A percentile compares a stretch with the other conserved stretches of the same genome.
Conservation (phyloP, 1,140 invertebrate species). For the Carcinoscorpius rotundicauda region DNA sequence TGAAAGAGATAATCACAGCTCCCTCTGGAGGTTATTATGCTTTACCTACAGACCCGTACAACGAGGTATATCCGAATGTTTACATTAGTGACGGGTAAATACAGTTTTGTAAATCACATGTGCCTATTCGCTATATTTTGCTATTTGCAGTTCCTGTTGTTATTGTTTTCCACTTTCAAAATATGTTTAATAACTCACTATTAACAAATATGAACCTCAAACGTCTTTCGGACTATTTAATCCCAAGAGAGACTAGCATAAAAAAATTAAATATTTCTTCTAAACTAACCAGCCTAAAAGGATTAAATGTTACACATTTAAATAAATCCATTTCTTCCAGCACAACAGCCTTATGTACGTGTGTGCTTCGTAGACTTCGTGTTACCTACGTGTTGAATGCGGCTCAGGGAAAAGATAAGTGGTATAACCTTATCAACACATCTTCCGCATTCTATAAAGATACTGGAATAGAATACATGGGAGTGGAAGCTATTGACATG, state of each 20-base stretch:
- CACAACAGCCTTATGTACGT: slow-evolving; percentile 31
- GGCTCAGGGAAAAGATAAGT: slow-evolving; percentile 29
- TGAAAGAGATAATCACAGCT: slow-evolving; percentile 31
- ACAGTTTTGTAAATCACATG: not conserved
- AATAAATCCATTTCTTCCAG: slow-evolving; percentile 20
- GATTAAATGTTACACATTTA: too few species aligned
- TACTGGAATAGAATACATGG: slow-evolving; percentile 58
- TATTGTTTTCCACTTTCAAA: too few species aligned
- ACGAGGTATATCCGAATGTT: slow-evolving; percentile 30
- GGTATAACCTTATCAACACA: slow-evolving; percentile 33
- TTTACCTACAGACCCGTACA: slow-evolving; percentile 31
- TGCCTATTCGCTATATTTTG: too few species aligned
- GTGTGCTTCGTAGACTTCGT: slow-evolving; percentile 27
- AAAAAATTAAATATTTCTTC: too few species aligned
- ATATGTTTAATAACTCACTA: too few species aligned
- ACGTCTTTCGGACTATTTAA: too few species aligned
- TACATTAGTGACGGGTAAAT: slow-evolving; percentile 27
- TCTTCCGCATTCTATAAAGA: slow-evolving; percentile 48
- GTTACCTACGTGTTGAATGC: slow-evolving; percentile 38
- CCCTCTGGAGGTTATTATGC: slow-evolving; percentile 31
- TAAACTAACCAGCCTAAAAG: too few species aligned
- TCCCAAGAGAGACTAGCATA: too few species aligned
- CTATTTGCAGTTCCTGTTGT: too few species aligned
- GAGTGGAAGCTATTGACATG: slow-evolving; percentile 61
- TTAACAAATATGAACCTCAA: too few species aligned